Evolutionary conservation across 2,797 vertebrate genomes (phyloP).

Genomic region (Eulemur mongoz): DNA sequence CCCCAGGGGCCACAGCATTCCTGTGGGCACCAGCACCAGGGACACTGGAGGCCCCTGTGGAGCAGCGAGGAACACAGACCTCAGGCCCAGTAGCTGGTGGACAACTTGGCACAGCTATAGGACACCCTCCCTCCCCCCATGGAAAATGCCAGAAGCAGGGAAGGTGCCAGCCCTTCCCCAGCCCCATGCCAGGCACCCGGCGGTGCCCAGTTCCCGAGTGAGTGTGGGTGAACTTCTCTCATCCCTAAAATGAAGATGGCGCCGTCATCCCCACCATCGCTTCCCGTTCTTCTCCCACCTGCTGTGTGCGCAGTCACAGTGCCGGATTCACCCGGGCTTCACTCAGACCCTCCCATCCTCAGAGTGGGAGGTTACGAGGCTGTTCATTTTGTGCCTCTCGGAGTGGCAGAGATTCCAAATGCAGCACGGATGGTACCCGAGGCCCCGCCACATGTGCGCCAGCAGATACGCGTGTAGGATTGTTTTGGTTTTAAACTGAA

Average conservation of each 20-base stretch:
- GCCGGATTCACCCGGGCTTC: accelerated
- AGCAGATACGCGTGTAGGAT: not conserved
- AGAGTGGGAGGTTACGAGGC: not conserved
- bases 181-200: accelerated
- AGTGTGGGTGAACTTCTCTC: not conserved
- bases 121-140: not conserved
- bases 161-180: too few relatives aligned
- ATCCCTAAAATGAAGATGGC: too few relatives aligned
- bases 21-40: too few relatives aligned
- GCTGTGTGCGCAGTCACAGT: too few relatives aligned
- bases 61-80: not conserved
- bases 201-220: not conserved
- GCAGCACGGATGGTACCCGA: not conserved
- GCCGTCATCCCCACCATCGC: accelerated
- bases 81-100: not conserved
- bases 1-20: not conserved
- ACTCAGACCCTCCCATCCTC: not conserved
- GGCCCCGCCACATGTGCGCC: not conserved
- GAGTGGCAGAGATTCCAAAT: not conserved
- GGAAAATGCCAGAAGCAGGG: not conserved
- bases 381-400: not conserved
- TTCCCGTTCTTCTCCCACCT: too few relatives aligned
- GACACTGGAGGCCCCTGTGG: not conserved
- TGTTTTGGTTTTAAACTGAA: not conserved
- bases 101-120: not conserved